Evolutionary conservation across 2,113 vertebrate species (phyloP).

Genomic region (Menidia beryllina): DNA sequence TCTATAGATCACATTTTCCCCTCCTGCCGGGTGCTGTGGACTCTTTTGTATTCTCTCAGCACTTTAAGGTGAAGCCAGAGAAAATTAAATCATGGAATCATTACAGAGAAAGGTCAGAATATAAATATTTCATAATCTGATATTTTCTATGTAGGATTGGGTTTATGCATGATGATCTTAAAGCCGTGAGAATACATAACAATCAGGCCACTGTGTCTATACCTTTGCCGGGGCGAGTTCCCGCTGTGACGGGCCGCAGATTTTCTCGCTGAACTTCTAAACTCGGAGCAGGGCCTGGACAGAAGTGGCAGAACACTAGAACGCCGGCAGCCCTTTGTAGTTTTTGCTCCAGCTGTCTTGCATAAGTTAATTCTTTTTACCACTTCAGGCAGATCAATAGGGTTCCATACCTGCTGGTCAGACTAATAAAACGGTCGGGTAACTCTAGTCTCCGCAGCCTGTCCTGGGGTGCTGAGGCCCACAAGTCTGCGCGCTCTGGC

Average conservation of each 20-base stretch:
- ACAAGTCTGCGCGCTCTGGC: slow-evolving; percentile 47
- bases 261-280: slow-evolving; percentile 40
- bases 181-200: slow-evolving; percentile 33
- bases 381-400: slow-evolving; percentile 74
- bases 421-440: slow-evolving; percentile 72
- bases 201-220: slow-evolving; percentile 44
- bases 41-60: slow-evolving; percentile 75
- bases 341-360: slow-evolving; percentile 60
- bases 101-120: slow-evolving; percentile 77
- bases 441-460: slow-evolving; percentile 68
- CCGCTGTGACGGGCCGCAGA: background rate
- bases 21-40: slow-evolving; percentile 19
- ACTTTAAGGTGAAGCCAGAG: slow-evolving; percentile 73
- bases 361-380: slow-evolving; percentile 69
- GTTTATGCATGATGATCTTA: slow-evolving; percentile 58
- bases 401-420: slow-evolving; percentile 65
- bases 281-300: slow-evolving; percentile 16
- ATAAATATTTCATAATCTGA: slow-evolving; percentile 83
- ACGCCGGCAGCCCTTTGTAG: slow-evolving; percentile 41
- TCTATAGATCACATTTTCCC: slow-evolving; percentile 61
- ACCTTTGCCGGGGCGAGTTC: slow-evolving; percentile 29
- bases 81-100: slow-evolving; percentile 80
- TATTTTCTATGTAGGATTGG: slow-evolving; percentile 73
- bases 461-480: slow-evolving; percentile 69
- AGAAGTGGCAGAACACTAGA: slow-evolving; percentile 35